phyloP scores from a whole-genome alignment of 2,888 invertebrate genomes.

The Pseudolycoriella hygida region DNA sequence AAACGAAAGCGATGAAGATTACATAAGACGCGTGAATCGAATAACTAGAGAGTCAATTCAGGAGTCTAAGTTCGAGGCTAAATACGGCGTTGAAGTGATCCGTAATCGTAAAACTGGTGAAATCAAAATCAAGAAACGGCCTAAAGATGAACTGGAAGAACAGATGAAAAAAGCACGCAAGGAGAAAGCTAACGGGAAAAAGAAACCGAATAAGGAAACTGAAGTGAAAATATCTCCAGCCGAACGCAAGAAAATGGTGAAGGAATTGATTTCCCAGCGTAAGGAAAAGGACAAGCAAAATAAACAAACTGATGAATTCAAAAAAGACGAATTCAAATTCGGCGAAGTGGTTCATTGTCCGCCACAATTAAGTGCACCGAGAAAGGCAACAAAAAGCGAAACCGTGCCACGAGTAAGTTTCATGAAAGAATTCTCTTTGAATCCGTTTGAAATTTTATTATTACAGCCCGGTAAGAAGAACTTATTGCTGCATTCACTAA shows the following conservation, averaged over 20 bases:
- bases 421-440: background rate
- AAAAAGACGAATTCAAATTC: conserved; percentile 48
- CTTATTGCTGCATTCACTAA: conserved; percentile 31
- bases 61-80: conserved; percentile 41
- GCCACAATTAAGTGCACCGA: conserved; percentile 39
- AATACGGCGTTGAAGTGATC: conserved; percentile 39
- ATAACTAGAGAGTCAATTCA: conserved; percentile 41
- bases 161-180: conserved; percentile 28
- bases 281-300: conserved; percentile 14
- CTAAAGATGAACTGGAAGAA: conserved; percentile 35
- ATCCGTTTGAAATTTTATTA: background rate
- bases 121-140: conserved; percentile 29
- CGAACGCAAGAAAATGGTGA: conserved; percentile 6
- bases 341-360: conserved; percentile 61
- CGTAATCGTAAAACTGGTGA: conserved; percentile 33
- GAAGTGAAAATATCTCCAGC: background rate
- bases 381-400: conserved; percentile 28
- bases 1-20: conserved; percentile 43
- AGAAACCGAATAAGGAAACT: conserved; percentile 22
- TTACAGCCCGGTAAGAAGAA: conserved; percentile 44
- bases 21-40: conserved; percentile 44
- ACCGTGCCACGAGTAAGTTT: conserved; percentile 28
- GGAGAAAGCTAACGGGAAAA: conserved; percentile 20
- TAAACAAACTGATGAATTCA: conserved; percentile 30
- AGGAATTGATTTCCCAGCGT: conserved; percentile 10